Evolutionary conservation across 1,140 invertebrate species (phyloP), one percentile per base, ranked within the genome.

Genomic region (Lethocerus indicus): DNA sequence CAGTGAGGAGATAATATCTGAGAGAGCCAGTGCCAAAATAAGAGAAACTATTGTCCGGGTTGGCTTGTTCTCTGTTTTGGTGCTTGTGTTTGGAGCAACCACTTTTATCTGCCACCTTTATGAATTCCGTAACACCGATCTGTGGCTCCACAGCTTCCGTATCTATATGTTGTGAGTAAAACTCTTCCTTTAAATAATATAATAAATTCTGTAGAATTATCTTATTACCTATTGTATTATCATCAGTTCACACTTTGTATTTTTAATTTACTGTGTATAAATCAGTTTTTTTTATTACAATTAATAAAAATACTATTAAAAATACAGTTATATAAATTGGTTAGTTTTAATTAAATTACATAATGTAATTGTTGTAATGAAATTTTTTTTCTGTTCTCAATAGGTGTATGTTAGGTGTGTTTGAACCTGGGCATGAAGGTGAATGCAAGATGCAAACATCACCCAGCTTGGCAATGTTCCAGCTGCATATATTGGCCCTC

Each of bases 61-160:
- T 66, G 78, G 78, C 2, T 62, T 81, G 29, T 72, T 87, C 28
- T 78, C 78, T 9, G 39, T 67, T 2, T 39, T 64, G 1, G 53
- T 58, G 12, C 70, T 85, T 29, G 68, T 83, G 2, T 80, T 83
- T 57, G 80, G 81, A 24, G 64, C 82, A n/a, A 75, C 80, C 28
- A 85, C 83, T 9, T 78, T 88, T 62, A 73, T 78, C 27, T 86
- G 82, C 54, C 86, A 91, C 61, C 64, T 82, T 16, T 83, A 90
- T 56, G 81, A 87, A 57, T 86, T 87, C 59, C 62, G 74, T 23
- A 75, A 85, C 61, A 73, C 77, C 2, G 68, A 73, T 0, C 63
- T 73, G 24, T 92, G 87, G 87, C 70, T 73, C 43, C 66, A 74
- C 36, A 83, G 81, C 50, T 78, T 89, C 20, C 72, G 77, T 57